Percentiles rank a stretch among this genome's conserved stretches.
These are phyloP conservation scores for Cheilosia grossa DNA, from an alignment of 2,888 invertebrate species.

Conservation along the genomic window DNA sequence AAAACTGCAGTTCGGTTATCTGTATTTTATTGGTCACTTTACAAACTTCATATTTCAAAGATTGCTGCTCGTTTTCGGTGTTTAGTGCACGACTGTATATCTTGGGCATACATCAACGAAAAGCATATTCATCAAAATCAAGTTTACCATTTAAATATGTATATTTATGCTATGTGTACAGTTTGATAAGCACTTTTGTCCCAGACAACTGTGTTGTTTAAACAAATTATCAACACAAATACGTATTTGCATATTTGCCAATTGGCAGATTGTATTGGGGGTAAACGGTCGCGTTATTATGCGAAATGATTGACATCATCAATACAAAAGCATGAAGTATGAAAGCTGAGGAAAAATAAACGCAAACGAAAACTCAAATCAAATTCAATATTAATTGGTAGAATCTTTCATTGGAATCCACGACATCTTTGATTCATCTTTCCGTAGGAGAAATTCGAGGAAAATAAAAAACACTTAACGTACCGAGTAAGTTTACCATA, in stretches of 20 bases:
- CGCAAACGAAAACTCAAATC: neutral
- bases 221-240: no score
- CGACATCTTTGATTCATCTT: neutral
- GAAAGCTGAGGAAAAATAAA: neutral
- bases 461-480: neutral
- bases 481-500: neutral
- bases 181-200: no score
- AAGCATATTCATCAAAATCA: no score
- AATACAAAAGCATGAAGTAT: slow-evolving; percentile 11
- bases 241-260: slow-evolving; percentile 1
- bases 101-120: no score
- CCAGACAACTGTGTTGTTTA: no score
- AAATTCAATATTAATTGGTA: slow-evolving; percentile 13
- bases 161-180: no score
- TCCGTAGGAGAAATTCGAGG: slow-evolving; percentile 6
- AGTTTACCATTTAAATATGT: no score
- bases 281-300: slow-evolving; percentile 54
- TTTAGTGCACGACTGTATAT: no score
- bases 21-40: no score
- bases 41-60: no score
- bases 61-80: no score
- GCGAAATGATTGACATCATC: slow-evolving; percentile 30
- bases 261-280: slow-evolving; percentile 8
- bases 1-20: no score
- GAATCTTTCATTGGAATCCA: neutral